These are phyloP conservation scores for Lota lota DNA, from an alignment of 2,113 vertebrate genomes.

Conservation along the genomic window DNA sequence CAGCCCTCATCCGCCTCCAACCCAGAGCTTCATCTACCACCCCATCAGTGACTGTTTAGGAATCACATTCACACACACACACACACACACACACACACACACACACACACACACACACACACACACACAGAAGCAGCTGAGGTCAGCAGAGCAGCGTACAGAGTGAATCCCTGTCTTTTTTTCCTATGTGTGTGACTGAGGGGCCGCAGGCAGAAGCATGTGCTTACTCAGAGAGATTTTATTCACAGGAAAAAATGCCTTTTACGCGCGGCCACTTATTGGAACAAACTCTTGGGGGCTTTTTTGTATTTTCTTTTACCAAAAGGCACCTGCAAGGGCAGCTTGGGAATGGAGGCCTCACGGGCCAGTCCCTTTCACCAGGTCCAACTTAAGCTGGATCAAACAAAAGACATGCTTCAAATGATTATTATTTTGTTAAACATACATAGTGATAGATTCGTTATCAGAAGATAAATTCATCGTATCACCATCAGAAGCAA, in stretches of 20 bases:
- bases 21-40: slow-evolving; percentile 14
- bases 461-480: too few species aligned
- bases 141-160: slow-evolving; percentile 61
- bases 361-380: too few species aligned
- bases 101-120: slow-evolving; percentile 38
- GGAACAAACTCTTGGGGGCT: slow-evolving; percentile 43
- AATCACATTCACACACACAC: slow-evolving; percentile 16
- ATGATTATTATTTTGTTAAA: too few species aligned
- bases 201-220: slow-evolving; percentile 62
- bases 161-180: slow-evolving; percentile 56
- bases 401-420: too few species aligned
- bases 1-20: not conserved
- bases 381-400: too few species aligned
- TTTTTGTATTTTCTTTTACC: not conserved
- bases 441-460: too few species aligned
- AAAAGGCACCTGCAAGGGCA: slow-evolving; percentile 47
- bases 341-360: slow-evolving; percentile 16
- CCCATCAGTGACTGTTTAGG: slow-evolving; percentile 21
- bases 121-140: slow-evolving; percentile 62
- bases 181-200: slow-evolving; percentile 25
- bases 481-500: too few species aligned
- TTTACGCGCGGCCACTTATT: slow-evolving; percentile 51
- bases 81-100: slow-evolving; percentile 19
- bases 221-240: slow-evolving; percentile 72
- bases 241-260: slow-evolving; percentile 63